These are phyloP conservation scores for Bothrops jararaca DNA, from an alignment of 2,113 vertebrate species.

Conservation along the genomic window DNA sequence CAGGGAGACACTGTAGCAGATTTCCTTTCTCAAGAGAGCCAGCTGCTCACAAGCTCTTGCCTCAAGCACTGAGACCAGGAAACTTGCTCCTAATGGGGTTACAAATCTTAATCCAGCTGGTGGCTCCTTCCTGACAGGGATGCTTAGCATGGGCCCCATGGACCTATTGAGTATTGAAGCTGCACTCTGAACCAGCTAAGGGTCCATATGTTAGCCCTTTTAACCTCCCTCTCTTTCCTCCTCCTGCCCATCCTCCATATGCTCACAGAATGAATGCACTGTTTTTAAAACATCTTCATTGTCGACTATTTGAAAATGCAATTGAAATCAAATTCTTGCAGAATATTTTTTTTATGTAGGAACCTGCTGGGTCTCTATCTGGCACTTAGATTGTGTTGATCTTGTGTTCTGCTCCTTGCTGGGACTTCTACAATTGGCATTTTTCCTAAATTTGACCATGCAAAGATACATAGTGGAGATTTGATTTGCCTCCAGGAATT, in stretches of 20 bases:
- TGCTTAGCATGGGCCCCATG: slow-evolving; percentile 32
- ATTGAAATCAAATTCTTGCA: background rate
- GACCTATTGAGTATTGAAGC: slow-evolving; percentile 33
- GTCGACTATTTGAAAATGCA: background rate
- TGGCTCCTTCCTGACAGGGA: slow-evolving; percentile 47
- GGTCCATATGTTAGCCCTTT: slow-evolving; percentile 54
- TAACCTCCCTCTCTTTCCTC: slow-evolving; percentile 23
- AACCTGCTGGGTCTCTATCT: background rate
- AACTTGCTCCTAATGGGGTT: slow-evolving; percentile 44
- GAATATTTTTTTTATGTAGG: background rate
- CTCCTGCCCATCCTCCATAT: rapidly evolving
- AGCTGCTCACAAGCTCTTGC: slow-evolving; percentile 46
- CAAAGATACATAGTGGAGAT: background rate
- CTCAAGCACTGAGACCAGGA: slow-evolving; percentile 21
- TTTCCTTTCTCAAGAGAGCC: slow-evolving; percentile 53
- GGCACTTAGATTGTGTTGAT: background rate
- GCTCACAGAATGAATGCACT: background rate
- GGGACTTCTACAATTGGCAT: background rate
- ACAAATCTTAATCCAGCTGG: slow-evolving; percentile 55
- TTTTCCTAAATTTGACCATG: background rate
- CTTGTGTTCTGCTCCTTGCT: background rate
- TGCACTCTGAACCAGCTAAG: background rate
- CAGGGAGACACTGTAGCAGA: slow-evolving; percentile 34
- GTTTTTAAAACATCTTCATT: background rate
- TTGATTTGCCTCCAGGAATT: background rate